Base-by-base conservation (phyloP, 2,888 invertebrate genomes). In the Cheilosia scutellata region DNA sequence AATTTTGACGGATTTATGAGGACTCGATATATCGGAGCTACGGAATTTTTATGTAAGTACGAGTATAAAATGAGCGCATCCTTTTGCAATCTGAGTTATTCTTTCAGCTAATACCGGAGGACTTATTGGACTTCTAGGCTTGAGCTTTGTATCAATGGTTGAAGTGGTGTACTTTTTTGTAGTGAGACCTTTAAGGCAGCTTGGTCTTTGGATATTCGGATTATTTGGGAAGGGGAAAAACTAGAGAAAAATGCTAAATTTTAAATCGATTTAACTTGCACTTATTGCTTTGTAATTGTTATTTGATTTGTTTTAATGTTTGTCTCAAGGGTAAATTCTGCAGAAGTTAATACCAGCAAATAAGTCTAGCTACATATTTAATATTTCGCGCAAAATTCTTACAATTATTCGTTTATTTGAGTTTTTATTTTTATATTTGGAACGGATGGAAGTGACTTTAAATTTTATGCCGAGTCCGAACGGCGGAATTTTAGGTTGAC, bases 51-150 rank as follows among this genome's bases (percentile, higher is more conserved):
- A 57, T 96, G 96, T 96, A 93, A 95, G 96, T 94, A 57, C 9
- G 11, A 11, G 13, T 57, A 25, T 51, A 11, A 20, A 4, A 53
- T 9, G 40, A 40, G 4, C 3, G 1, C 3, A 40, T 13, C 40
- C 0, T 40, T 40, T 42, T 42, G 1, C n/a, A n/a, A 13, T 42
- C 2, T 6, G 31, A 6, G 6, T 6, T 31, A 20, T 31, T 42
- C 13, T 93, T 94, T 51, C 92, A 97, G 97, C 96, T 0, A 96
- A 96, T 90, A 95, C 96, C 0, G 97, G 97, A 13, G 97, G 97
- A 4, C 93, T 97, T 2, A 93, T 97, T 37, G 96, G 97, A 0
- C 93, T 97, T 0, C 96, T 96, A 90, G 97, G 97, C 0, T 97
- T 97, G 91, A 97, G 97, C 89, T 95, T 96, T 88, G 94, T 97